Evolutionary conservation across 2,888 invertebrate genomes (phyloP).

Genomic region (Buathra laborator): DNA sequence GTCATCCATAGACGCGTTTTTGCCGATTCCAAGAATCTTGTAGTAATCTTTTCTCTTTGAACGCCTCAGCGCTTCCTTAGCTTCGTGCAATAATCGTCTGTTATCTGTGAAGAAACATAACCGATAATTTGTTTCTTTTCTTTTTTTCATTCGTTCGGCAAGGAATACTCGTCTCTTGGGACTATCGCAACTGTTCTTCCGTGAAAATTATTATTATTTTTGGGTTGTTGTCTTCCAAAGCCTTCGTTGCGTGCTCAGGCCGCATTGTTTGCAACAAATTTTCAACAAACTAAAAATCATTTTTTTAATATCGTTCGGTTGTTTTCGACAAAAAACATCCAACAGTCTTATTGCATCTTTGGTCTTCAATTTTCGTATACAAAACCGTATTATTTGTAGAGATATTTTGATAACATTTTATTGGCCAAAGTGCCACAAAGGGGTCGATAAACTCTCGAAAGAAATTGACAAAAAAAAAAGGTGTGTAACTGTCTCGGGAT

Average conservation of each 20-base stretch:
- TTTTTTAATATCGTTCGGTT: not conserved
- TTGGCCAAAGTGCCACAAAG: too few relatives aligned
- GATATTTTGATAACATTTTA: too few relatives aligned
- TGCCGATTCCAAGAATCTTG: conserved; percentile 95
- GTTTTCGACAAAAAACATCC: not conserved
- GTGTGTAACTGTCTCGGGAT: too few relatives aligned
- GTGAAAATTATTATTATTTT: not conserved
- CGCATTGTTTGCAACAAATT: not conserved
- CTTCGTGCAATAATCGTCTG: conserved; percentile 93
- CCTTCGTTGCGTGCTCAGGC: not conserved
- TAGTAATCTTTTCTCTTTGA: conserved; percentile 98
- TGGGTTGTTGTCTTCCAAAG: not conserved
- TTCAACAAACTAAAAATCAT: not conserved
- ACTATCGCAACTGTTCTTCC: not conserved
- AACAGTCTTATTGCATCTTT: not conserved
- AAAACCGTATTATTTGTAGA: too few relatives aligned
- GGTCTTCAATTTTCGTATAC: too few relatives aligned
- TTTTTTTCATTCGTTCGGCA: not conserved
- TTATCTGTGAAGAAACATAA: conserved; percentile 87
- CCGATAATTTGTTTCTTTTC: not conserved
- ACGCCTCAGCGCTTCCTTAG: conserved; percentile 94
- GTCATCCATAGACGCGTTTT: conserved; percentile 94
- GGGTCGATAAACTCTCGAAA: too few relatives aligned
- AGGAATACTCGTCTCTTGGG: too few relatives aligned
- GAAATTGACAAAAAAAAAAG: too few relatives aligned